Evolutionary conservation across 2,888 invertebrate species (phyloP).

Genomic region (Seira ritae): DNA sequence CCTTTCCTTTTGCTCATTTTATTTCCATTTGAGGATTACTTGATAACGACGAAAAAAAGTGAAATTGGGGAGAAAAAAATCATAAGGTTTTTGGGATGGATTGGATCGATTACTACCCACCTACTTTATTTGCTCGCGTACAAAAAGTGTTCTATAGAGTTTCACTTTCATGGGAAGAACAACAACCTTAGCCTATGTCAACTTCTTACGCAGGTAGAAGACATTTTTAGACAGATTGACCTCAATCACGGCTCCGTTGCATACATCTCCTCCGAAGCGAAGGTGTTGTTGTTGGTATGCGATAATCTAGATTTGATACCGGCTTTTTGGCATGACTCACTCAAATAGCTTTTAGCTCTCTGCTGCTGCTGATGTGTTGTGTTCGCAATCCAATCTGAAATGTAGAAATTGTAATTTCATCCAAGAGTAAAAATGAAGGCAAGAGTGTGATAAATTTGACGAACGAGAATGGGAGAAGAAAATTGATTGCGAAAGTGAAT

Average conservation of each 20-base stretch:
- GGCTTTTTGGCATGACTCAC: background rate
- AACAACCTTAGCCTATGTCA: conserved; percentile 2
- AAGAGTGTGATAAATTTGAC: conserved; percentile 41
- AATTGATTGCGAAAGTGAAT: conserved; percentile 7
- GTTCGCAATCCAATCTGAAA: background rate
- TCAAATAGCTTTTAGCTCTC: conserved; percentile 1
- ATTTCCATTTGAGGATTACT: too few relatives aligned
- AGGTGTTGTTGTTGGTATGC: background rate
- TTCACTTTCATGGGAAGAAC: conserved; percentile 3
- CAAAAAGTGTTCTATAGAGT: background rate
- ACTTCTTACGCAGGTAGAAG: conserved; percentile 9
- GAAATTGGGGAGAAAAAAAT: too few relatives aligned
- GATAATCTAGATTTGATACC: conserved; percentile 14
- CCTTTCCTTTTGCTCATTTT: background rate
- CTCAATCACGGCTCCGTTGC: conserved; percentile 25
- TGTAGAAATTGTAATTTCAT: conserved; percentile 1
- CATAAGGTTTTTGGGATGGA: background rate
- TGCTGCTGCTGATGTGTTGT: too few relatives aligned
- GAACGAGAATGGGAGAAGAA: conserved; percentile 25
- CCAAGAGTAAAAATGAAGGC: background rate
- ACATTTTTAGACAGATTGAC: conserved; percentile 24
- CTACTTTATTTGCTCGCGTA: background rate
- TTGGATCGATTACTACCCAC: too few relatives aligned
- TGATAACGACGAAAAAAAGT: too few relatives aligned
- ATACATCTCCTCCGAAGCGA: background rate